Conservation (phyloP, 1,140 invertebrate genomes). For the Marisa cornuarietis region DNA sequence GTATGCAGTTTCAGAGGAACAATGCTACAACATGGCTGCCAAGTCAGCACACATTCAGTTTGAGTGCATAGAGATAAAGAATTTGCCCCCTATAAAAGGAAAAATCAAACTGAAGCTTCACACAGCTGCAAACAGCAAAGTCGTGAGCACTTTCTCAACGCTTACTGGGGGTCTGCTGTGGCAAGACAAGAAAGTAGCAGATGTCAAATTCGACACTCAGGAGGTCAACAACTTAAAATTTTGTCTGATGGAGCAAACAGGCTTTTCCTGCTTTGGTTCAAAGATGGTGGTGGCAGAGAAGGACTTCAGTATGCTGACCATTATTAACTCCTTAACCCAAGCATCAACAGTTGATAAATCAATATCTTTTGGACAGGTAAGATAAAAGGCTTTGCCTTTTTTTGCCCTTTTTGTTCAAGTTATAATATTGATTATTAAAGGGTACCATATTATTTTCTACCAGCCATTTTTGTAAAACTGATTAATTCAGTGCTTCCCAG, state of each 20-base stretch:
- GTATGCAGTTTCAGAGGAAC: slow-evolving; percentile 32
- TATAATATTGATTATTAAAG: too few relatives aligned
- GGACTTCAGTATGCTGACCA: slow-evolving; percentile 22
- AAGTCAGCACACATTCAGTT: slow-evolving; percentile 47
- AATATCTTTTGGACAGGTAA: slow-evolving; percentile 12
- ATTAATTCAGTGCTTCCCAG: too few relatives aligned
- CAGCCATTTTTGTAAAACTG: too few relatives aligned
- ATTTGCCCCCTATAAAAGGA: slow-evolving; percentile 42
- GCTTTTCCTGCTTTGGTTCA: slow-evolving; percentile 36
- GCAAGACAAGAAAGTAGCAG: slow-evolving; percentile 31
- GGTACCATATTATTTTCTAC: too few relatives aligned
- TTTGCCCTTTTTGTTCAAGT: too few relatives aligned
- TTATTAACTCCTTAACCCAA: slow-evolving; percentile 17
- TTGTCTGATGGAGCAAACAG: slow-evolving; percentile 28
- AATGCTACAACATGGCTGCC: slow-evolving; percentile 42
- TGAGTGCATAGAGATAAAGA: slow-evolving; percentile 48
- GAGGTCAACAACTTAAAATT: slow-evolving; percentile 35
- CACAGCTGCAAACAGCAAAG: slow-evolving; percentile 38
- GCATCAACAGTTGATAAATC: slow-evolving; percentile 7
- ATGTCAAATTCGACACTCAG: slow-evolving; percentile 29
- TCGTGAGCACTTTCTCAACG: background rate
- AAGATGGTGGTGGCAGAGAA: slow-evolving; percentile 27
- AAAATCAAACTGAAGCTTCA: slow-evolving; percentile 49
- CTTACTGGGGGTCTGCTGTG: slow-evolving; percentile 20
- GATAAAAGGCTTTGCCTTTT: background rate